A percentile compares a stretch with the other conserved stretches of the same genome.
phyloP scores from a whole-genome alignment of 2,797 vertebrate species.

The Siniperca scherzeri region DNA sequence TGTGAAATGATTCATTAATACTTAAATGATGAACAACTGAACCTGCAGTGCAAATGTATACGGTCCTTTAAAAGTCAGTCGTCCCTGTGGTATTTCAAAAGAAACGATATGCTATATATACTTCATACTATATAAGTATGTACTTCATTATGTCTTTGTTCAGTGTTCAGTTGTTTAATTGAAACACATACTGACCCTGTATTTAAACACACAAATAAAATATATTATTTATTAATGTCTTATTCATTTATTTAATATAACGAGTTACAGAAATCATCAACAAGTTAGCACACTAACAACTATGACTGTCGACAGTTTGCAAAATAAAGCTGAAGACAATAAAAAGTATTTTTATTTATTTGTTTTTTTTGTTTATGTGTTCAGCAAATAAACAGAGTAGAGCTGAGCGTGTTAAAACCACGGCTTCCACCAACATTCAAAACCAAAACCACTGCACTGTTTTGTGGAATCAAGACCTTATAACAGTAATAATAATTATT shows the following conservation, averaged over 20 bases:
- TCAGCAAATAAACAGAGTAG: no score
- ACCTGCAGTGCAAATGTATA: neutral
- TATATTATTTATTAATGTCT: no score
- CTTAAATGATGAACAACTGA: neutral
- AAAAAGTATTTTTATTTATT: no score
- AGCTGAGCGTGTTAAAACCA: neutral
- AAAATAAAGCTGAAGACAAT: neutral
- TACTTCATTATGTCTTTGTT: neutral
- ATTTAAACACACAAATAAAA: neutral
- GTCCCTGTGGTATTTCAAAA: neutral
- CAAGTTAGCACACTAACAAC: neutral
- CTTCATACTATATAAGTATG: neutral
- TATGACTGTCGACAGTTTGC: neutral
- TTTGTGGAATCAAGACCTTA: neutral
- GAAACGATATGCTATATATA: neutral
- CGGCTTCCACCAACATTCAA: neutral
- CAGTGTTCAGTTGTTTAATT: no score
- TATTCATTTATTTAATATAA: neutral
- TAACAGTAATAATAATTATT: neutral
- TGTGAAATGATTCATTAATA: neutral
- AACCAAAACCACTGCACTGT: neutral
- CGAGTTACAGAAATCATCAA: neutral
- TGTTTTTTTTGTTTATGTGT: no score
- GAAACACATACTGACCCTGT: neutral
- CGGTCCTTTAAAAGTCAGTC: neutral